Evolutionary conservation across 64 coral and sea anemone species (phyloP).

Genomic region (Porites australiensis): DNA sequence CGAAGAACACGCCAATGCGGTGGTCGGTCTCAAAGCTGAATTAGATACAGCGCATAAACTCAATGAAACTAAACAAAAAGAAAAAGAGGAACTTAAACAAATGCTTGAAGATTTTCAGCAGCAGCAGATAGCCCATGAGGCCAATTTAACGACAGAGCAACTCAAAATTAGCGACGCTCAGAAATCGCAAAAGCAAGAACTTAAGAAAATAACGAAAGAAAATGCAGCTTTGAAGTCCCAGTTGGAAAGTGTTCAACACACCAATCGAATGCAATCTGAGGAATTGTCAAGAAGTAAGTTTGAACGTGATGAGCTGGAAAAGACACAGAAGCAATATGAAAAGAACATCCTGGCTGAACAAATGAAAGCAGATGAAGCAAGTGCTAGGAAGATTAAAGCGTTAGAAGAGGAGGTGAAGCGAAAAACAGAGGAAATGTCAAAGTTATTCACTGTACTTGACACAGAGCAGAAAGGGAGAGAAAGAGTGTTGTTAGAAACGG

Average conservation of each 20-base stretch:
- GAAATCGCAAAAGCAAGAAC: conserved; percentile 53
- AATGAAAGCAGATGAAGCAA: conserved; percentile 59
- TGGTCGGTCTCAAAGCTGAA: conserved; percentile 27
- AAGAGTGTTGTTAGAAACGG: conserved; percentile 46
- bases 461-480: conserved; percentile 64
- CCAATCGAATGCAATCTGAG: conserved; percentile 17
- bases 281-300: conserved; percentile 2
- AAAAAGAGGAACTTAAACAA: conserved; percentile 44
- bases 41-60: background rate
- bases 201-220: conserved; percentile 65
- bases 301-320: conserved; percentile 15
- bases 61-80: conserved; percentile 20
- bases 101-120: conserved; percentile 44
- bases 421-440: conserved; percentile 62
- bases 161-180: conserved; percentile 70
- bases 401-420: conserved; percentile 43
- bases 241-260: conserved; percentile 65
- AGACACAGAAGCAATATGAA: conserved; percentile 67
- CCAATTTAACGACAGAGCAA: conserved; percentile 69
- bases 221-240: conserved; percentile 54
- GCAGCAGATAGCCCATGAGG: conserved; percentile 52
- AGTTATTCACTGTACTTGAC: conserved; percentile 48
- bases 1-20: conserved; percentile 13
- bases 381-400: conserved; percentile 28
- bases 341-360: conserved; percentile 54